Evolutionary conservation across 2,888 invertebrate species (phyloP), one percentile per base, ranked within the genome.

Genomic region (Torymus auratus): DNA sequence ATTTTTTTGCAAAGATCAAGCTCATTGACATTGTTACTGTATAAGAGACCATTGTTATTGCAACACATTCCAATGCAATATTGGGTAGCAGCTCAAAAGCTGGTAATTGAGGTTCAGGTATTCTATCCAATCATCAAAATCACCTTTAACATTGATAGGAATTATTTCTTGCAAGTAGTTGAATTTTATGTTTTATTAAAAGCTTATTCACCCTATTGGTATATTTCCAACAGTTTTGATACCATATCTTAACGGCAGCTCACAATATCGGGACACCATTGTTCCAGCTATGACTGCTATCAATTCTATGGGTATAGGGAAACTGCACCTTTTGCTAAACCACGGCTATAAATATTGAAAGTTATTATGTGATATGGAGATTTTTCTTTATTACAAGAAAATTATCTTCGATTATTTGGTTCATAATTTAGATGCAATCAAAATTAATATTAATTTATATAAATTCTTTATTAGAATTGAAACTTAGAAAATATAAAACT

Each of bases 221-320:
- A 96, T 95, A 50, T 92, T 87, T 4, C 95, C 95, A 15, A 96
- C 94, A 64, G 94, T 91, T 78, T 88, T 86, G 2, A 96, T 92
- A 58, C 91, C 88, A 87, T 93, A 92, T 12, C 83, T 88, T 14
- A 91, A 90, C 14, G 92, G 85, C 56, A 96, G 91, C 65, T 93
- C 86, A 62, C 92, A 91, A 83, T 92, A 92, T 84, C 92, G 93
- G 2, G 96, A 95, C 10, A 94, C 91, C 14, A 95, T 85, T 1
- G 96, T 95, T 78, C 95, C 95, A 52, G 92, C 90, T 20, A 95
- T 91, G 1, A 96, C 95, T 28, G 94, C 94, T 61, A 96, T 92
- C 52, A 96, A 91, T 88, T 96, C 96, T 69, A 95, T 94, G 0
- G 96, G 96, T 64, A 96, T 89, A 0, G 96, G 96, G 87, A 96